Base-by-base conservation (phyloP, 2,888 invertebrate species). In the Drosophila helvetica region DNA sequence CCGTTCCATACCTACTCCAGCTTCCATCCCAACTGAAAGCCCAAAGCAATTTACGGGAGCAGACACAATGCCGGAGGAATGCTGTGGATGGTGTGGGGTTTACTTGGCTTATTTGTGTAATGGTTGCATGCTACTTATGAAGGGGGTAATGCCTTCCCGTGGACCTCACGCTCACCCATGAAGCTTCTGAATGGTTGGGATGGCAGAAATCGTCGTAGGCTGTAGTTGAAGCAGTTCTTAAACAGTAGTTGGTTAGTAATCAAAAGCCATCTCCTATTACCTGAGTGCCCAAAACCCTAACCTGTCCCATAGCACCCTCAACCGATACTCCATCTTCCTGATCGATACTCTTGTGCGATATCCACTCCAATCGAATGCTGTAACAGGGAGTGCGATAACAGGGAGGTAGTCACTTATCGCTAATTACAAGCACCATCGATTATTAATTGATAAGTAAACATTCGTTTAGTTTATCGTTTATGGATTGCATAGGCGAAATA, bases 11-110 rank as follows among this genome's bases (percentile, higher is more conserved):
- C 27, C 2, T 27, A 27, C 22, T 30, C 53, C 58, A 45, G 3
- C 57, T 56, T 38, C 22, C 47, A 27, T 27, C 46, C 66, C 64
- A 65, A 64, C 18, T 33, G 60, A 60, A 80, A 78, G 75, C 70
- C 63, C 43, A 64, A 63, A 63, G 70, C 70, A 54, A 53, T 71
- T 69, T 68, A 9, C 46, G 43, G 43, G 17, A 9, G 46, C 19
- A 64, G 45, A 15, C 30, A 55, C 25, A 55, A 43, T 65, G 63
- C 42, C 22, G 6, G 18, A 33, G 33, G 43, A 43, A 30, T 33
- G 15, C 15, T 18, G 12, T 9, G n/a, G 15, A 45, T 10, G 54
- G 25, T 48, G 22, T 30, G 48, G 53, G 30, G 22, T 25, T 63
- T 4, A 12, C 43, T 54, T 54, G 52, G 47, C 18, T 62, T 51